Base-by-base conservation (phyloP, 2,888 invertebrate species). In the Amphipoea lucens region DNA sequence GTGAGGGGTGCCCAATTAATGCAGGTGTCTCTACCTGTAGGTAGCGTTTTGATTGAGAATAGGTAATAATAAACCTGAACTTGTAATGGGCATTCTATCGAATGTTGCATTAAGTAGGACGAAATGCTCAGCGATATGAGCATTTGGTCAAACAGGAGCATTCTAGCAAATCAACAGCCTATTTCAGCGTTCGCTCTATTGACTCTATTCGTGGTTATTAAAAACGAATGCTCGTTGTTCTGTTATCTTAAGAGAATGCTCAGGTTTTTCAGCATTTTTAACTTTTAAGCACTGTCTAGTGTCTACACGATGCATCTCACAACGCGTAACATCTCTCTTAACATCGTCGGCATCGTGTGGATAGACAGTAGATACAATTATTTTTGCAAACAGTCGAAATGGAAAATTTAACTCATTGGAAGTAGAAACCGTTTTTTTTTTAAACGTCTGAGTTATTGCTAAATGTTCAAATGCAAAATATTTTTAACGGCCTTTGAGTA, bases 401-500 rank as follows among this genome's bases (percentile, higher is more conserved):
- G n/a, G 14, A 23, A 4, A 20, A 23, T 45, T 76, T 36, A 0
- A 9, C 45, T 54, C 54, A 36, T 71, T 42, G 2, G 23, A 42
- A 69, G 36, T 62, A 45, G 54, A 45, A 74, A 42, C 48, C 23
- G 60, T 54, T 40, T 72, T 40, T 74, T 74, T 66, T 72, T 66
- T 69, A 48, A 48, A 48, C 3, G 45, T 65, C 54, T 29, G 14
- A 68, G 51, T 76, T 66, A 72, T 75, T 74, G 48, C 63, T 76
- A 68, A 60, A 40, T 62, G 4, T 71, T 63, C 4, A 29, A 73
- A 54, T 65, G 29, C 45, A 51, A 40, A 63, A 40, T 54, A 17
- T 66, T 68, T 63, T 79, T 84, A 85, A 51, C 83, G 87, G n/a
- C 81, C 87, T 87, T 94, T 94, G 65, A 98, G 95, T 42, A 98